phyloP scores from a whole-genome alignment of 2,797 vertebrate genomes.

The Cossypha heuglini region DNA sequence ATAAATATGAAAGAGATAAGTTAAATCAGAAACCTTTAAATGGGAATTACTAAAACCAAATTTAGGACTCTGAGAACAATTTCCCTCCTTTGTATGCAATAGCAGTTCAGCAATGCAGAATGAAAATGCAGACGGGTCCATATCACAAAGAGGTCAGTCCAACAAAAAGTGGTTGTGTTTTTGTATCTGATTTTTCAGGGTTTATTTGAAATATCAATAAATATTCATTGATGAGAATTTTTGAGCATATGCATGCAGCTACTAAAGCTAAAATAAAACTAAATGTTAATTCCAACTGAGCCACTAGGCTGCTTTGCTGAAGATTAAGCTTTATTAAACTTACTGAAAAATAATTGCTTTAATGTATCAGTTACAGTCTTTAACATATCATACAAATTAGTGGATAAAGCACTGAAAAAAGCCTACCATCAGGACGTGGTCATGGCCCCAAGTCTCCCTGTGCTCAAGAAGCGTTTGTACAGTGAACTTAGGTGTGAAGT shows the following conservation, averaged over 20 bases:
- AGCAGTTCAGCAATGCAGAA: neutral
- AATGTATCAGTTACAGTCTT: neutral
- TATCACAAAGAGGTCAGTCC: neutral
- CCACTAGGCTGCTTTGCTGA: neutral
- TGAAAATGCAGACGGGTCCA: neutral
- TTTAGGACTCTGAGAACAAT: neutral
- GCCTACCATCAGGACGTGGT: rapidly evolving
- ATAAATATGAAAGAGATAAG: neutral
- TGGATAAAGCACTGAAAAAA: neutral
- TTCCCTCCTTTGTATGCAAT: neutral
- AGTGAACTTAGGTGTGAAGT: neutral
- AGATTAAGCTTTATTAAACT: neutral
- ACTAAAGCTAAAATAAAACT: neutral
- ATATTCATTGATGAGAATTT: neutral
- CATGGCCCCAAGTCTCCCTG: neutral
- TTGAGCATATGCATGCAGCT: neutral
- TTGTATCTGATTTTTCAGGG: neutral
- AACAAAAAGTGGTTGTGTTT: neutral
- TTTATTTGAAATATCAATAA: neutral
- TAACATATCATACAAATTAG: neutral
- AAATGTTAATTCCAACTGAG: neutral
- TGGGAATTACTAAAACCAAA: neutral
- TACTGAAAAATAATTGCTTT: neutral
- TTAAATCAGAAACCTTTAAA: neutral
- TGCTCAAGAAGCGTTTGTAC: neutral